Evolutionary conservation across 2,888 invertebrate genomes (phyloP).

Genomic region (Drosophila macrothrix): DNA sequence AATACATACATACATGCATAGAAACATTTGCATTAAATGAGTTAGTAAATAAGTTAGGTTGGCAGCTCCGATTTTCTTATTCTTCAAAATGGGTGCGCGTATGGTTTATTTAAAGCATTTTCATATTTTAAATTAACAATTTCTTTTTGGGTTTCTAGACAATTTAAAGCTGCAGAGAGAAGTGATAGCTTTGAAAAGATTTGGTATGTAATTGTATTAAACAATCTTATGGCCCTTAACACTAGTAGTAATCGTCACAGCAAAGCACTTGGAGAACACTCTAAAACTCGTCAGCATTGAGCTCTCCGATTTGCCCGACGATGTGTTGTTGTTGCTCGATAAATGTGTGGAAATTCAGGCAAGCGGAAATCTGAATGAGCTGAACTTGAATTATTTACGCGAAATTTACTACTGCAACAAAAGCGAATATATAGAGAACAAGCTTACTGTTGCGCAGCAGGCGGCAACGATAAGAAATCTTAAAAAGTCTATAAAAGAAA

Average conservation of each 20-base stretch:
- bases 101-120: not conserved
- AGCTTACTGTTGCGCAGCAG: constrained; percentile 52
- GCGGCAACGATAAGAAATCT: constrained; percentile 63
- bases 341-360: constrained; percentile 75
- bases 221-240: not conserved
- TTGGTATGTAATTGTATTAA: constrained; percentile 44
- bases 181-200: constrained; percentile 56
- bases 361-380: constrained; percentile 70
- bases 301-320: constrained; percentile 79
- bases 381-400: constrained; percentile 68
- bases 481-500: constrained; percentile 62
- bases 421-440: constrained; percentile 72
- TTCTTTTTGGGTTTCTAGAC: constrained; percentile 45
- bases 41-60: not conserved
- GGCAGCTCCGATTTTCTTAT: constrained; percentile 10
- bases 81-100: constrained; percentile 54
- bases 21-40: not conserved
- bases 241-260: constrained; percentile 41
- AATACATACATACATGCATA: not conserved
- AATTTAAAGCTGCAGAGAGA: constrained; percentile 67
- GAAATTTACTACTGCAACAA: constrained; percentile 74
- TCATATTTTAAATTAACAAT: not conserved
- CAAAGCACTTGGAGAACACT: constrained; percentile 77
- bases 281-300: constrained; percentile 77
- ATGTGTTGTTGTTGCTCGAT: constrained; percentile 67